Conservation (phyloP, 92 coral and sea anemone species). For the Muricea muricata region DNA sequence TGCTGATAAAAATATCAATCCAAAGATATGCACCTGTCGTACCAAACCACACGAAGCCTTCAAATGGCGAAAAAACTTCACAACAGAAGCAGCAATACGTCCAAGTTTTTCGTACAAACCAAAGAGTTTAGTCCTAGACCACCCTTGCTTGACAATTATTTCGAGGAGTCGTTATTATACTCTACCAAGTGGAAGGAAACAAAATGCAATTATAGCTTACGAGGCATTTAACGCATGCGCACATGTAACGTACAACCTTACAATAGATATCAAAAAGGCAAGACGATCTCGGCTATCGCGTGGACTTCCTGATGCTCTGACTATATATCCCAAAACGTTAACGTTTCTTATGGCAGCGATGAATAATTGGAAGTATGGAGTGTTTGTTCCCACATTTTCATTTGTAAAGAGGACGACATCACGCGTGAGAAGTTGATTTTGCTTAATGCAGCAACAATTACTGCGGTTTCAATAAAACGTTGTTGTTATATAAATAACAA, state of each 20-base stretch:
- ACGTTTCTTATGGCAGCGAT: constrained; percentile 75
- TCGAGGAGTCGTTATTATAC: background rate
- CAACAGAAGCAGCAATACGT: background rate
- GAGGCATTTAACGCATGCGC: constrained; percentile 46
- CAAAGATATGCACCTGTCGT: constrained; percentile 84
- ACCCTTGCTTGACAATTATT: constrained; percentile 38
- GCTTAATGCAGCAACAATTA: too few relatives aligned
- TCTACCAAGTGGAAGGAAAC: background rate
- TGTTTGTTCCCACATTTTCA: constrained; percentile 72
- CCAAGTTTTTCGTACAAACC: constrained; percentile 29
- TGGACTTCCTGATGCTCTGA: constrained; percentile 67
- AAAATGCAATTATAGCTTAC: constrained; percentile 5
- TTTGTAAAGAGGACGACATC: background rate
- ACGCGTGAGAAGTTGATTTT: background rate
- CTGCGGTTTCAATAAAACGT: too few relatives aligned
- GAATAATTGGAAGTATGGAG: constrained; percentile 84
- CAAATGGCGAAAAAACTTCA: constrained; percentile 13
- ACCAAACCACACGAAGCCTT: too few relatives aligned
- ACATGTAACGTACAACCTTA: constrained; percentile 6
- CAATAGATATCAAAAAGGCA: background rate
- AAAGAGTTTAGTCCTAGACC: background rate
- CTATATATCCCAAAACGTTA: constrained; percentile 72
- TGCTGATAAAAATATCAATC: constrained; percentile 79
- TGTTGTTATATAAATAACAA: too few relatives aligned
- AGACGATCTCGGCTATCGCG: constrained; percentile 63